phyloP scores from a whole-genome alignment of 2,113 vertebrate species.

The Elephantulus edwardii region DNA sequence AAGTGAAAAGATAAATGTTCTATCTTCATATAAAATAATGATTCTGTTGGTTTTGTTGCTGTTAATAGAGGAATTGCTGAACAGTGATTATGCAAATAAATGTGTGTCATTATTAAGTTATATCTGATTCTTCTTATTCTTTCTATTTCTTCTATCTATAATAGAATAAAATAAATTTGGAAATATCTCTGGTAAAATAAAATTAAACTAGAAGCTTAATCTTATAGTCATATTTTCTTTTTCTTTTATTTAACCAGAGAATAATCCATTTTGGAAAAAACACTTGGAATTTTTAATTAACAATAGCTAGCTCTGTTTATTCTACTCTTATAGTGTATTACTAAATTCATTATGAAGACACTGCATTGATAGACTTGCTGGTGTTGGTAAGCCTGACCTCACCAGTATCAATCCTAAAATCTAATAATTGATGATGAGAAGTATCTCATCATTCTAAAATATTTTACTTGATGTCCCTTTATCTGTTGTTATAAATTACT shows the following conservation, averaged over 20 bases:
- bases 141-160: neutral
- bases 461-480: neutral
- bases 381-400: neutral
- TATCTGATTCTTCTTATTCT: neutral
- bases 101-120: neutral
- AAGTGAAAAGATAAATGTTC: neutral
- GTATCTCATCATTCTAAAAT: neutral
- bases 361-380: neutral
- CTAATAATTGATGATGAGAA: neutral
- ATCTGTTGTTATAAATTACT: neutral
- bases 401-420: neutral
- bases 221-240: neutral
- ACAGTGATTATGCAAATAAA: neutral
- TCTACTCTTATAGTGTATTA: neutral
- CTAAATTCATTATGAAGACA: neutral
- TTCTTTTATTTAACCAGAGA: neutral
- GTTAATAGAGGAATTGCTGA: neutral
- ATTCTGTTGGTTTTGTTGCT: neutral
- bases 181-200: neutral
- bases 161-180: slow-evolving; percentile 23
- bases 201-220: neutral
- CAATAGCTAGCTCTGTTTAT: neutral
- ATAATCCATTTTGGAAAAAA: neutral
- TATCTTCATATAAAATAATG: neutral
- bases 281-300: neutral